These are phyloP conservation scores for Catostomus latipinnis DNA, from an alignment of 2,797 vertebrate species.

Conservation along the genomic window DNA sequence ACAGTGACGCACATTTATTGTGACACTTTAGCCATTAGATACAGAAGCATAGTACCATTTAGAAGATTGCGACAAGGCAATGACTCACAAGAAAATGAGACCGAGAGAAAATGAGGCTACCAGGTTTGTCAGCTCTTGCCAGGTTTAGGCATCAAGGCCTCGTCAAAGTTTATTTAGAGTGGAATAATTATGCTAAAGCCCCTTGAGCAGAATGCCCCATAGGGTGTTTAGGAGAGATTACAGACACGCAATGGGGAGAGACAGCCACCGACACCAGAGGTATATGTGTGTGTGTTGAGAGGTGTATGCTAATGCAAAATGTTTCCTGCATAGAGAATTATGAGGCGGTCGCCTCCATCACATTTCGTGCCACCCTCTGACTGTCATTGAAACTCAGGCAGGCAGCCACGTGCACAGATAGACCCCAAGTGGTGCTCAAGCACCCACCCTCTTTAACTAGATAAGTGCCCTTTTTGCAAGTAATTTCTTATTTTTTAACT, in stretches of 20 bases:
- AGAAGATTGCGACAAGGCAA: conserved; percentile 44
- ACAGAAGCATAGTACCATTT: conserved; percentile 47
- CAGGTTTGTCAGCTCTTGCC: conserved; percentile 48
- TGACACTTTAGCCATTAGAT: conserved; percentile 60
- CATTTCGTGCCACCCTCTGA: too few species aligned
- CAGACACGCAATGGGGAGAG: conserved; percentile 2
- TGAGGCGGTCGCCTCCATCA: too few species aligned
- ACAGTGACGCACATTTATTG: conserved; percentile 50
- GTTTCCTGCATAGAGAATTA: too few species aligned
- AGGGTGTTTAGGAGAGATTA: conserved; percentile 35
- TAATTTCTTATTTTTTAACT: too few species aligned
- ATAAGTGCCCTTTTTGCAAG: too few species aligned
- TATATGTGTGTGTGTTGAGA: not conserved
- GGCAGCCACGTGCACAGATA: too few species aligned
- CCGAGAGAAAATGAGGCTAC: conserved; percentile 44
- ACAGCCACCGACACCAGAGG: not conserved
- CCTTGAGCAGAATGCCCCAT: conserved; percentile 12
- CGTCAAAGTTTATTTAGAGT: conserved; percentile 56
- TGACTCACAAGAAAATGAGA: conserved; percentile 55
- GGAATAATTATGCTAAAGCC: conserved; percentile 48
- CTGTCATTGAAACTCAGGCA: too few species aligned
- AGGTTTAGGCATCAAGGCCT: conserved; percentile 54
- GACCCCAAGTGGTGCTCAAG: too few species aligned
- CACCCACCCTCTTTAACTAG: too few species aligned
- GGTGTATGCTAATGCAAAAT: not conserved